A percentile compares a stretch with the other conserved stretches of the same genome.
These are phyloP conservation scores for Heliangelus exortis DNA, from an alignment of 2,797 vertebrate genomes.

Conservation along the genomic window DNA sequence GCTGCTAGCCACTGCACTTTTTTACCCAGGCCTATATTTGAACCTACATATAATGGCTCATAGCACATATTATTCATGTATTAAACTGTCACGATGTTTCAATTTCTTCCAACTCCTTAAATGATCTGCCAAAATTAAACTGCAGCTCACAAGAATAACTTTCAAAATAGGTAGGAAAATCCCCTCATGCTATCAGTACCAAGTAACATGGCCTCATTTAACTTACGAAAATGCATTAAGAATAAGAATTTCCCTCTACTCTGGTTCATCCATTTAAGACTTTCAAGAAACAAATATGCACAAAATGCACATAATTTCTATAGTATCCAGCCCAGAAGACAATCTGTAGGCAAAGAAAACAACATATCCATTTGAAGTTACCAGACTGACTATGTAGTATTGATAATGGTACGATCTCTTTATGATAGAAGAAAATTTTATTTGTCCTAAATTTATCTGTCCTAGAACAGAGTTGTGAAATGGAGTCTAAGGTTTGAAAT, in stretches of 20 bases:
- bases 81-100: constrained; percentile 53
- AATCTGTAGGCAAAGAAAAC: neutral
- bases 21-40: constrained; percentile 28
- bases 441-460: neutral
- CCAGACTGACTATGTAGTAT: fast-evolving
- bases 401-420: neutral
- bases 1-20: neutral
- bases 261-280: neutral
- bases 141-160: constrained; percentile 36
- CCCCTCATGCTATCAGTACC: constrained; percentile 40
- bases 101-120: constrained; percentile 51
- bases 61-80: constrained; percentile 46
- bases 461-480: neutral
- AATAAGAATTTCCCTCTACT: neutral
- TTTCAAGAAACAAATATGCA: neutral
- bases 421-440: neutral
- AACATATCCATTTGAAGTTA: neutral
- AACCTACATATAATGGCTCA: neutral
- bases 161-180: constrained; percentile 69
- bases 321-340: neutral
- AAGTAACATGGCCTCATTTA: constrained; percentile 8
- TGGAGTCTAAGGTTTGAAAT: neutral
- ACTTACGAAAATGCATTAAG: constrained; percentile 9
- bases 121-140: constrained; percentile 65
- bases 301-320: neutral